phyloP scores from a whole-genome alignment of 2,888 invertebrate species.

The Plusia festucae region DNA sequence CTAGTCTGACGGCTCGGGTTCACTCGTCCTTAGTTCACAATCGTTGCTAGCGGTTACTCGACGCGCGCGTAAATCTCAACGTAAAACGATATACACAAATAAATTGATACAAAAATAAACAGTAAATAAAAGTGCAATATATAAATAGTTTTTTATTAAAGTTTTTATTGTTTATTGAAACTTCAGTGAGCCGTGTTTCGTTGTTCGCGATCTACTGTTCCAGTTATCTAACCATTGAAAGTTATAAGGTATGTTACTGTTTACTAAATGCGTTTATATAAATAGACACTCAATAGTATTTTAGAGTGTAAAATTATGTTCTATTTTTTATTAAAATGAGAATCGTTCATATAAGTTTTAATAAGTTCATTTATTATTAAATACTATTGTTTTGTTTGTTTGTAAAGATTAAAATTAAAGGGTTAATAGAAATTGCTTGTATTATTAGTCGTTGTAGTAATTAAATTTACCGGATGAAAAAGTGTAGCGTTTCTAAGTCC shows the following conservation, averaged over 20 bases:
- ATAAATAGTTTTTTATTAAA: background rate
- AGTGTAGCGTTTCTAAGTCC: no score
- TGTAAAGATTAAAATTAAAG: no score
- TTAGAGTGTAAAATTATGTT: no score
- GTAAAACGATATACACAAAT: conserved; percentile 31
- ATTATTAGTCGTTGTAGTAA: no score
- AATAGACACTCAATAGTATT: conserved; percentile 2
- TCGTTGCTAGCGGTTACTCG: conserved; percentile 37
- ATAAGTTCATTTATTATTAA: no score
- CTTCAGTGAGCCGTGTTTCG: conserved; percentile 24
- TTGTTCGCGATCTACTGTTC: conserved; percentile 36
- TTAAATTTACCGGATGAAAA: no score
- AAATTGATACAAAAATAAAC: conserved; percentile 1
- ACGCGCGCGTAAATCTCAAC: conserved; percentile 55
- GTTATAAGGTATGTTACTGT: conserved; percentile 50
- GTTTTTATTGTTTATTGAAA: conserved; percentile 12
- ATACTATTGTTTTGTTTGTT: no score
- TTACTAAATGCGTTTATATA: conserved; percentile 18
- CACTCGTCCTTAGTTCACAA: conserved; percentile 36
- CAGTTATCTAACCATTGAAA: conserved; percentile 42
- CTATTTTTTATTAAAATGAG: no score
- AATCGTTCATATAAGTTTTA: no score
- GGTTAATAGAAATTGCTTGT: no score
- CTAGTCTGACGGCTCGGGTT: conserved; percentile 13
- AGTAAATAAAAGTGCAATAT: conserved; percentile 23